Base-by-base conservation (phyloP, 2,113 vertebrate genomes). In the Propithecus coquereli region DNA sequence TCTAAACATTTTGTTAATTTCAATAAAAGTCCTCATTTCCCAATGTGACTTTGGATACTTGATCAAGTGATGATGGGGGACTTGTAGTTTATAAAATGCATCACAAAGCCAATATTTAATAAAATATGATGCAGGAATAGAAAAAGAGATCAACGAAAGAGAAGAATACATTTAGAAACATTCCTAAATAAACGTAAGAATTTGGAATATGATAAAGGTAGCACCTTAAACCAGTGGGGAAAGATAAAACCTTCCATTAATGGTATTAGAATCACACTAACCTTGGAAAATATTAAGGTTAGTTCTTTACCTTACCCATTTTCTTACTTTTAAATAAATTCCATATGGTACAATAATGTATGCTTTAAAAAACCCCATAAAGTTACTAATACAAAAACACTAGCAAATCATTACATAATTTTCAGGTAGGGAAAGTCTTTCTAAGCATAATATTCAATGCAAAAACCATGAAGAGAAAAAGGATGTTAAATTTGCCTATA, bases 241-340 rank as follows among this genome's bases (percentile, higher is more conserved):
- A 92, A 77, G 61, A 12, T 27, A 92, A 76, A 57, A 30, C 84
- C 79, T 32, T 81, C 30, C 91, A 59, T 54, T 84, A 93, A 61
- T 93, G 68, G 16, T 70, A 9, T 50, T 61, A 71, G n/a, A 52
- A 79, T 23, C 27, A 52, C 22, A 85, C 52, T 79, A 89, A 84
- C 50, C 34, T 84, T 79, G 23, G 61, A 70, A 61, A 84, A 70
- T 6, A 63, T 30, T 85, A 70, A 52, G n/a, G 20, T n/a, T 61
- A 80, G 8, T 65, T 96, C 50, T 90, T 65, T 81, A 87, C 4
- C 22, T 73, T 10, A 63, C 2, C 37, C 45, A 32, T 37, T 80
- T 73, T 90, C 61, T 84, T 85, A 52, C 22, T 90, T 85, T 93
- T 80, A 85, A 80, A 65, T 65, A 81, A 63, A 94, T 87, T 96